Conservation (phyloP, 1,140 invertebrate genomes). For the Drosophila lacteicornis region DNA sequence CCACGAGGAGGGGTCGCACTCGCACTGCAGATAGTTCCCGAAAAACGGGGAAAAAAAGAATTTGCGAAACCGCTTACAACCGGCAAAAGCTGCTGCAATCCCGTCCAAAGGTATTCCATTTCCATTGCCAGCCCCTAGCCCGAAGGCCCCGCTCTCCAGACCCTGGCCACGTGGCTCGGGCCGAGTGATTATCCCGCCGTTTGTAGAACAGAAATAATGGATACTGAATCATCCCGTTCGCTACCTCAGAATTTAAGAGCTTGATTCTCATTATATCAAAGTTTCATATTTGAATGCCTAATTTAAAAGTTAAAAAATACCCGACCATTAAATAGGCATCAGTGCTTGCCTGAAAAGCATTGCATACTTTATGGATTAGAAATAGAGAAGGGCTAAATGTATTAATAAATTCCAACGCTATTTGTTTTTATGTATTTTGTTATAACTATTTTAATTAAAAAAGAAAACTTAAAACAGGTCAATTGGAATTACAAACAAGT, state of each 20-base stretch:
- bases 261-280: too few species aligned
- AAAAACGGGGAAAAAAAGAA: conserved; percentile 19
- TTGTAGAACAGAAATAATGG: not conserved
- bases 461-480: not conserved
- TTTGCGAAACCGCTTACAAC: conserved; percentile 56
- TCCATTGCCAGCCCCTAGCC: not conserved
- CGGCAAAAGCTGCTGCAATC: conserved; percentile 50
- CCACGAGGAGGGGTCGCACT: conserved; percentile 30
- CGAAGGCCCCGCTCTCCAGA: not conserved
- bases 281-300: too few species aligned
- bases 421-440: not conserved
- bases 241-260: too few species aligned
- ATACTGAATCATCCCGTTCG: too few species aligned
- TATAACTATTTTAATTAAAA: not conserved
- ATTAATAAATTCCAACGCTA: too few species aligned
- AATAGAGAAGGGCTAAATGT: not conserved
- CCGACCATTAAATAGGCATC: too few species aligned
- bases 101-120: conserved; percentile 1
- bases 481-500: too few species aligned
- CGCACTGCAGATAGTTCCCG: conserved; percentile 46
- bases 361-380: too few species aligned
- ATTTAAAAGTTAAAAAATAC: too few species aligned
- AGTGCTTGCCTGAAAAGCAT: too few species aligned
- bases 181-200: not conserved
- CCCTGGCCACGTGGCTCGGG: not conserved